Evolutionary conservation across 35 echinoderm and acorn worm species (phyloP).

Genomic region (Anneissia japonica): DNA sequence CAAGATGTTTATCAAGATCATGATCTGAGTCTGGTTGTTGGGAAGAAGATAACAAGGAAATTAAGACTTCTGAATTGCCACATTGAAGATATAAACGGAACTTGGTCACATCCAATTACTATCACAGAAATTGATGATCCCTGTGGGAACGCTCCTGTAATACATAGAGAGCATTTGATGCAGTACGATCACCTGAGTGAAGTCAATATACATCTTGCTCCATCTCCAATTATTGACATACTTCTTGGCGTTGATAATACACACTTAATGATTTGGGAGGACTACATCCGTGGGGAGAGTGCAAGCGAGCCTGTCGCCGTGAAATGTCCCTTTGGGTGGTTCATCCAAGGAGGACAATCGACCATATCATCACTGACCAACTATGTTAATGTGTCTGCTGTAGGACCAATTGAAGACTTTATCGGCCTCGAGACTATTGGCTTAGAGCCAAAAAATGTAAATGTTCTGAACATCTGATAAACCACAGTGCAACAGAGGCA

Average conservation of each 20-base stretch:
- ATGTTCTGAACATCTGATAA: constrained; percentile 32
- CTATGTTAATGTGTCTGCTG: constrained; percentile 68
- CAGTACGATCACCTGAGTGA: constrained; percentile 41
- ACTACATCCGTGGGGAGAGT: constrained; percentile 43
- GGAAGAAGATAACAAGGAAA: background rate
- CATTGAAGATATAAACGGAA: constrained; percentile 43
- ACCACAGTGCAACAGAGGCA: constrained; percentile 22
- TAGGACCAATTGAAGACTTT: constrained; percentile 54
- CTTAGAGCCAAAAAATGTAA: constrained; percentile 54
- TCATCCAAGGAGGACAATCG: constrained; percentile 44
- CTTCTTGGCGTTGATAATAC: constrained; percentile 33
- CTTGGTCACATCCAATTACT: constrained; percentile 42
- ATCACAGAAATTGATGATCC: constrained; percentile 58
- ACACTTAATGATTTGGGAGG: constrained; percentile 58
- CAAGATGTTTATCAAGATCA: constrained; percentile 47
- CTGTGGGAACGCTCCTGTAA: constrained; percentile 42
- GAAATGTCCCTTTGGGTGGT: constrained; percentile 55
- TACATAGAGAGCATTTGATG: constrained; percentile 27
- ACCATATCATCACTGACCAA: constrained; percentile 29
- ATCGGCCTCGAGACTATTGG: constrained; percentile 39
- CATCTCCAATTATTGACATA: constrained; percentile 58
- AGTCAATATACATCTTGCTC: constrained; percentile 28
- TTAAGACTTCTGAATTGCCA: constrained; percentile 53
- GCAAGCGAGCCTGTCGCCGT: constrained; percentile 35
- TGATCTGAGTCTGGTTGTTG: constrained; percentile 30